Evolutionary conservation across 2,113 vertebrate species (phyloP).

Genomic region (western clawed frog (Xenopus tropicalis)): UCB_Xtro_10.0 CM004445.2:79247001-79247500

Average conservation of each 20-base stretch:
- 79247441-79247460: constrained; percentile 10
- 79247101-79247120: neutral
- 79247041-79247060: too few species aligned
- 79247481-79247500: constrained; percentile 32
- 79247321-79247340: constrained; percentile 20
- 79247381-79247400: constrained; percentile 14
- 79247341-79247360: constrained; percentile 5
- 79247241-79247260: neutral
- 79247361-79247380: constrained; percentile 4
- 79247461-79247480: constrained; percentile 14
- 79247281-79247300: constrained; percentile 19
- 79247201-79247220: neutral
- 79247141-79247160: neutral
- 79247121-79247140: neutral
- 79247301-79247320: constrained; percentile 7
- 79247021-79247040: too few species aligned
- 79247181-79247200: neutral
- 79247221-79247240: neutral
- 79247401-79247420: constrained; percentile 10
- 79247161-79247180: constrained; percentile 7
- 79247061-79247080: too few species aligned
- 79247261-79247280: constrained; percentile 3
- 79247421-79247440: constrained; percentile 29
- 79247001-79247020: too few species aligned
- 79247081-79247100: neutral